Conservation (phyloP, 2,888 invertebrate species). For the Macrosoma leucophasiata region DNA sequence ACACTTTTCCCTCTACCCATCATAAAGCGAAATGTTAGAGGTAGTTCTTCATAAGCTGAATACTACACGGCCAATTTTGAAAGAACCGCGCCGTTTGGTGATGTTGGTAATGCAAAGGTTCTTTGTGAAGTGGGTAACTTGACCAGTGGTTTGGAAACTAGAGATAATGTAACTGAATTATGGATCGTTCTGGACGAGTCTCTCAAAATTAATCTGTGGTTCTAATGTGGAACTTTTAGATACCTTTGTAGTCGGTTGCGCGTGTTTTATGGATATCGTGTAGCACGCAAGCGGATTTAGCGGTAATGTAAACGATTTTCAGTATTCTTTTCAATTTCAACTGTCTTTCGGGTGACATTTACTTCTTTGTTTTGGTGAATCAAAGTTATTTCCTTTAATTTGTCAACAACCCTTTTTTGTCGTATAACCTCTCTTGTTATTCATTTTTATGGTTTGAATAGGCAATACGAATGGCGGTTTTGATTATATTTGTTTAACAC, state of each 20-base stretch:
- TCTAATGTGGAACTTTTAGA: no score
- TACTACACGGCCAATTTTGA: conserved; percentile 29
- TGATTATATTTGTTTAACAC: no score
- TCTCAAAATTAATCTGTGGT: conserved; percentile 31
- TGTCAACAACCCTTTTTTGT: no score
- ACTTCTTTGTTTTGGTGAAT: no score
- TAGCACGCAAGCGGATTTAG: conserved; percentile 14
- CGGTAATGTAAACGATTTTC: conserved; percentile 19
- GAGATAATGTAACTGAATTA: conserved; percentile 58
- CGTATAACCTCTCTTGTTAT: no score
- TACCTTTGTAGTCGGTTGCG: no score
- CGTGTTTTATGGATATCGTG: no score
- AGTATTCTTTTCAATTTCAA: no score
- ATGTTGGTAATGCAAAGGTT: conserved; percentile 14
- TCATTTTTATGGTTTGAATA: no score
- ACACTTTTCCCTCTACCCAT: conserved; percentile 18
- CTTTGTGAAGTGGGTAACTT: conserved; percentile 35
- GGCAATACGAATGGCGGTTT: no score
- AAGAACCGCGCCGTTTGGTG: conserved; percentile 25
- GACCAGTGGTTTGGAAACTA: conserved; percentile 56
- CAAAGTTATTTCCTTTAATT: no score
- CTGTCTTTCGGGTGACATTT: no score
- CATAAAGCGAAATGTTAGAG: conserved; percentile 24
- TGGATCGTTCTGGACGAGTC: conserved; percentile 36
- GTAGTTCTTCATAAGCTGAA: conserved; percentile 36